These are phyloP conservation scores for Thymelicus sylvestris DNA, from an alignment of 2,888 invertebrate genomes.

Conservation along the genomic window DNA sequence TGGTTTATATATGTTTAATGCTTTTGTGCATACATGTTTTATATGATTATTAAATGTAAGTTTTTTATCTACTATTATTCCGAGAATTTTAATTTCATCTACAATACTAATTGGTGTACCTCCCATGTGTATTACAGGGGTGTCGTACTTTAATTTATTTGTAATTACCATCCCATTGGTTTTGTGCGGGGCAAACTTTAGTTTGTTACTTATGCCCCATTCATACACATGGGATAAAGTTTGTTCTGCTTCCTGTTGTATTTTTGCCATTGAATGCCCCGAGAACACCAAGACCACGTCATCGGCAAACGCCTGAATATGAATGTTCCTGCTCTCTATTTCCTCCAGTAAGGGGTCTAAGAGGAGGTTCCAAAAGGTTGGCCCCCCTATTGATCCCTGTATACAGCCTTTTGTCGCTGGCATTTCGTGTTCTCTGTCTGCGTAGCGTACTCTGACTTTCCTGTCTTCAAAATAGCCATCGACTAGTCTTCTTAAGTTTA, in stretches of 20 bases:
- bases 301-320: not conserved
- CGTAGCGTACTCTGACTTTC: not conserved
- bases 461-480: not conserved
- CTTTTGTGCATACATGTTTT: too few species aligned
- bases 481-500: not conserved
- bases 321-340: too few species aligned
- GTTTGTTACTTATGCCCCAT: not conserved
- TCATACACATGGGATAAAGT: not conserved
- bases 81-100: not conserved
- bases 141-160: not conserved
- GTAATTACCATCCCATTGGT: not conserved
- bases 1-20: too few species aligned
- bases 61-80: not conserved
- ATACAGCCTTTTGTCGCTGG: not conserved
- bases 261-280: not conserved
- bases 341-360: not conserved
- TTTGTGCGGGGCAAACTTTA: not conserved
- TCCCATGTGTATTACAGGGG: not conserved
- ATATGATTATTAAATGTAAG: too few species aligned
- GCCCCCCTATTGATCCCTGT: not conserved
- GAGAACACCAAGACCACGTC: not conserved
- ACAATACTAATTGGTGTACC: not conserved
- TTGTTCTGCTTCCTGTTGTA: not conserved
- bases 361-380: not conserved
- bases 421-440: not conserved